Evolutionary conservation across 2,113 vertebrate genomes (phyloP), one percentile per base, ranked within the genome.

Genomic region (Anolis sagrei): DNA sequence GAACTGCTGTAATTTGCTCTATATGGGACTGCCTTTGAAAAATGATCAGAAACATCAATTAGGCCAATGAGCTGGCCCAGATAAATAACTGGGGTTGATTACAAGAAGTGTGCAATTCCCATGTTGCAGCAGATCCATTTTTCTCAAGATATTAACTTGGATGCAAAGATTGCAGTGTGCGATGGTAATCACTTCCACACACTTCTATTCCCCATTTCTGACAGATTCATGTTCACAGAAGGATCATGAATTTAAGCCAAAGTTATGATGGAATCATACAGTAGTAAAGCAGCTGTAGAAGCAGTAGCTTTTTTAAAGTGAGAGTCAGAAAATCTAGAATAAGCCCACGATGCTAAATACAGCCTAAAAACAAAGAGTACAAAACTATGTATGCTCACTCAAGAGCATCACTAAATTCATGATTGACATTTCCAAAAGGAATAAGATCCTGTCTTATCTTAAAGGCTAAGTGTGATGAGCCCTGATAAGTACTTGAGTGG

Each of bases 241-340:
- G 58, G 13, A 79, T 27, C 21, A 19, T 44, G 6, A 6, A 66
- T 66, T 36, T 3, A 80, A 49, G 19, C 29, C 21, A 23, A 49
- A 68, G 14, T 13, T 49, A 4, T 7, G 0, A 74, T 51, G 6
- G 7, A 64, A 76, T 39, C 82, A 44, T 27, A 0, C 79, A 73
- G 48, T 48, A 90, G 79, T 86, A 89, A 54, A 18, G 49, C 75
- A 5, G 32, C 44, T 76, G 62, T 44, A 23, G 62, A 58, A 27
- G 84, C 70, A 73, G 72, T 68, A 75, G 0, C 13, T 58, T 54
- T 36, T 72, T 72, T 5, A 83, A 25, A 0, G 0, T 10, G 27
- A 3, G 10, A 19, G 1, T 49, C 69, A 61, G 19, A 61, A 18
- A 76, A 54, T 39, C 62, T 18, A 29, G 51, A 49, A 70, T 54